phyloP scores from a whole-genome alignment of 2,797 vertebrate genomes.

The Myotis vivesi region DNA sequence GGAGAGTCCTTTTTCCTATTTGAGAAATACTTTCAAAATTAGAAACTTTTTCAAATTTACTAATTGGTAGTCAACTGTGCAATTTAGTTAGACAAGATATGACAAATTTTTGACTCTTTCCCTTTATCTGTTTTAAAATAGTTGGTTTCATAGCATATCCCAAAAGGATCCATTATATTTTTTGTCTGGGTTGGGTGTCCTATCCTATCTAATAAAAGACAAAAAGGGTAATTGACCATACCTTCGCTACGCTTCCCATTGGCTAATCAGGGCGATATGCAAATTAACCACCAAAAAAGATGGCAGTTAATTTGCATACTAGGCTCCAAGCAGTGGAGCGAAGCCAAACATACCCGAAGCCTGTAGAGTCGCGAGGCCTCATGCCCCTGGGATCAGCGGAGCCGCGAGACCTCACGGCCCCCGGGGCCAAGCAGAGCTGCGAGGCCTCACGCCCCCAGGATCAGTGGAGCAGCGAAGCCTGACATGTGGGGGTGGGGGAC shows the following conservation, averaged over 20 bases:
- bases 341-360: too few relatives aligned
- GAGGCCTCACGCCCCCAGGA: too few relatives aligned
- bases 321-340: too few relatives aligned
- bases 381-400: too few relatives aligned
- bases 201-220: too few relatives aligned
- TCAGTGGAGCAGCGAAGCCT: too few relatives aligned
- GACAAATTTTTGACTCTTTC: not conserved
- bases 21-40: not conserved
- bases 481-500: rapidly evolving
- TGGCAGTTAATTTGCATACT: too few relatives aligned
- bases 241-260: too few relatives aligned
- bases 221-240: too few relatives aligned
- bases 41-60: not conserved
- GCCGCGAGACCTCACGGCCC: too few relatives aligned
- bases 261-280: too few relatives aligned
- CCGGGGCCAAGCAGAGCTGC: rapidly evolving
- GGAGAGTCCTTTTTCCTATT: not conserved
- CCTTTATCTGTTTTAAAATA: not conserved
- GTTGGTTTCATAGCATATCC: not conserved
- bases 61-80: not conserved
- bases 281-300: too few relatives aligned
- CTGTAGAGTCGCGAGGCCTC: rapidly evolving
- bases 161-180: not conserved
- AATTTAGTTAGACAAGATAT: not conserved
- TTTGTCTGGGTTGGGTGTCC: not conserved